phyloP scores from a whole-genome alignment of 2,888 invertebrate genomes.

The Coelogynopora nodosa region DNA sequence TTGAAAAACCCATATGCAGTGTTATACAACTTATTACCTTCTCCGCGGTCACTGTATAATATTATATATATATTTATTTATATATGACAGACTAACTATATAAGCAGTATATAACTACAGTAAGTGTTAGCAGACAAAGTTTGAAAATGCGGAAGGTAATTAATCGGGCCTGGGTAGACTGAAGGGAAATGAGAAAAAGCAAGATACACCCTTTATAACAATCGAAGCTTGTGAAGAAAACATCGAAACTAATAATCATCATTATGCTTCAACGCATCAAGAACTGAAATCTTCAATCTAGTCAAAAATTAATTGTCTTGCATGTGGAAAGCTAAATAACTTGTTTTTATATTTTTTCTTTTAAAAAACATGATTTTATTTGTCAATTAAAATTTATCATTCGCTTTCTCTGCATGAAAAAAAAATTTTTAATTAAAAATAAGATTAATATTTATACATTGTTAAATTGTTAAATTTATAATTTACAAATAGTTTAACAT shows the following conservation, averaged over 20 bases:
- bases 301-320: not conserved
- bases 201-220: slow-evolving; percentile 3
- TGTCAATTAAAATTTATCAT: no score
- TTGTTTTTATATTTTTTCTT: not conserved
- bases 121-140: not conserved
- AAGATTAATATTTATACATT: no score
- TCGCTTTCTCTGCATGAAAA: no score
- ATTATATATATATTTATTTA: not conserved
- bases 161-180: slow-evolving; percentile 1
- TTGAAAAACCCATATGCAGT: no score
- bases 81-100: no score
- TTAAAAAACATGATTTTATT: not conserved
- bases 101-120: no score
- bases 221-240: slow-evolving; percentile 28
- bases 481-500: no score
- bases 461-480: no score
- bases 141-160: slow-evolving; percentile 29
- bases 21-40: no score
- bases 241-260: slow-evolving; percentile 28
- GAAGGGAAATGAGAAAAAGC: not conserved
- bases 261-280: slow-evolving; percentile 28
- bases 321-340: not conserved
- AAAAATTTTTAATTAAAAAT: no score
- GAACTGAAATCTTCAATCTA: slow-evolving; percentile 1
- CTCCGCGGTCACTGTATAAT: no score